phyloP scores from a whole-genome alignment of 2,113 vertebrate genomes.

The Sceloporus tristichus region DNA sequence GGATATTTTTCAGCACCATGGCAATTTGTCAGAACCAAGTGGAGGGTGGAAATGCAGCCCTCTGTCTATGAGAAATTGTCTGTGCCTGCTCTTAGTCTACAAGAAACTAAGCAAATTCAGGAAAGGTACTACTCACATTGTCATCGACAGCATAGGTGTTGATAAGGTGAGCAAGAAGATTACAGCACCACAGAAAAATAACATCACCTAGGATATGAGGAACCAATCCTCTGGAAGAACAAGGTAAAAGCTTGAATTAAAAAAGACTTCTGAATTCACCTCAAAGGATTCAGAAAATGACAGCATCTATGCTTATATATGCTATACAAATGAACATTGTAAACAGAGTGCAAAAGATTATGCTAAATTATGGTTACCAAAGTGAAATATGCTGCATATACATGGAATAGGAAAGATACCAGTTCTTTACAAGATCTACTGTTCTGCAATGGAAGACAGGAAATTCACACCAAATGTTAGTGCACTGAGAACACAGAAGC shows the following conservation, averaged over 20 bases:
- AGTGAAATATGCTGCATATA: neutral
- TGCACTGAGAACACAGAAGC: neutral
- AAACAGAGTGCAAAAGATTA: neutral
- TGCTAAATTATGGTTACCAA: neutral
- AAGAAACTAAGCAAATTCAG: slow-evolving; percentile 36
- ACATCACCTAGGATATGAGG: slow-evolving; percentile 90
- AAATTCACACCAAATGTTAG: neutral
- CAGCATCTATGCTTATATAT: neutral
- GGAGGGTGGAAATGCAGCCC: no score
- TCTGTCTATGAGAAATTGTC: no score
- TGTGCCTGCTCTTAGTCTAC: neutral
- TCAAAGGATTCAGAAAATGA: neutral
- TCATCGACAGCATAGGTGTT: slow-evolving; percentile 91
- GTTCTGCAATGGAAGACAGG: neutral
- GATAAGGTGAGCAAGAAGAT: slow-evolving; percentile 91
- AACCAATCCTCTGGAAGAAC: slow-evolving; percentile 83
- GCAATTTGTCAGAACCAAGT: no score
- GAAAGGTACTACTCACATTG: slow-evolving; percentile 82
- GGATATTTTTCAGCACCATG: no score
- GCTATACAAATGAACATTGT: neutral
- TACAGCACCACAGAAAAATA: slow-evolving; percentile 92
- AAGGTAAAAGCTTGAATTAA: slow-evolving; percentile 56
- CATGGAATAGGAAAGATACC: neutral
- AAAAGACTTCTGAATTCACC: neutral
- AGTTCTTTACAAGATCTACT: neutral